Evolutionary conservation across 2,888 invertebrate species (phyloP), one percentile per base, ranked within the genome.

Genomic region (Stenurella melanura): DNA sequence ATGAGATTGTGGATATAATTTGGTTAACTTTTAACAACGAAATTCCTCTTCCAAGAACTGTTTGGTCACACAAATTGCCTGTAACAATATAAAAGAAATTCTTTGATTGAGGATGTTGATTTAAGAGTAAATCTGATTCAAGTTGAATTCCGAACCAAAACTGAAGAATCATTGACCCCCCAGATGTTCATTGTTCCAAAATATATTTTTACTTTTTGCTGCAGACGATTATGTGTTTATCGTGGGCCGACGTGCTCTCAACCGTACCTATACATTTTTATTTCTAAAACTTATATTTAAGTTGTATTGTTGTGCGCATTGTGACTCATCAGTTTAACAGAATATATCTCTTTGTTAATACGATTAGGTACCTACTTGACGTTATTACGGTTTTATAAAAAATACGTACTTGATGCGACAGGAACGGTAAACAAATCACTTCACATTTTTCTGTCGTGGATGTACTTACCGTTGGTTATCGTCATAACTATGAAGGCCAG

Each of bases 131-230:
- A 61, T 71, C 71, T 71, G 71, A 60, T 61, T 19, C 61, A 58
- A 50, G 70, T 21, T 17, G 63, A 72, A 75, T 66, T 75, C 71
- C 75, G 56, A 56, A 66, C 70, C 70, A 18, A 75, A 75, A 75
- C 58, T 30, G 58, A n/a, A 34, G 71, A 66, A 75, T 64, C 75
- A 66, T 75, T 75, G 75, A 75, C 75, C 71, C 66, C 75, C 57
- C 57, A 54, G 34, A 18, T 57, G 71, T 21, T 56, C 75, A 75
- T 75, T 75, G 75, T 75, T 71, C 69, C 69, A 60, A 57, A 66
- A 30, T 57, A 60, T 58, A 75, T 71, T 71, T 75, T 60, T 75
- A 60, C 71, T 75, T 75, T 66, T 75, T 71, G 71, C 67, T 63
- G 30, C 67, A 71, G 75, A 71, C 75, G 64, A 71, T 75, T 71